Conservation (phyloP, 2,797 vertebrate genomes). For the Gobionotothen gibberifrons region DNA sequence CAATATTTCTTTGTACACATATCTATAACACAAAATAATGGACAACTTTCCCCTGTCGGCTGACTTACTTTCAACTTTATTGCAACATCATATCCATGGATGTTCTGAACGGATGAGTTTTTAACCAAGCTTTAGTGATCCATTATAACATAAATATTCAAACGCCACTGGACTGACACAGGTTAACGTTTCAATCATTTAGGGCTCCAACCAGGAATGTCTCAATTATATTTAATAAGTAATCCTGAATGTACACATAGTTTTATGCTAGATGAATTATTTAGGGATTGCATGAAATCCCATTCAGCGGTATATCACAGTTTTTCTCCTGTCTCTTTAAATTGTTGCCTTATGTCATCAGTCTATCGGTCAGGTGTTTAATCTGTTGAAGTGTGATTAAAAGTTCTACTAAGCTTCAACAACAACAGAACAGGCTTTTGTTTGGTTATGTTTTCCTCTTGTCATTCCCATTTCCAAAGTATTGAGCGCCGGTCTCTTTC, state of each 20-base stretch:
- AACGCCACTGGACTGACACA: background rate
- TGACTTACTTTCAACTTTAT: background rate
- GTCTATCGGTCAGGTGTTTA: background rate
- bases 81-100: conserved; percentile 11
- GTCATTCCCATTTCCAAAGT: conserved; percentile 57
- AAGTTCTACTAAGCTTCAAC: conserved; percentile 28
- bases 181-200: conserved; percentile 27
- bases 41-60: too few species aligned
- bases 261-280: background rate
- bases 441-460: conserved; percentile 45
- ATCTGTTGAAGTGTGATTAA: conserved; percentile 41
- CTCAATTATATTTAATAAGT: background rate
- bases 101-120: conserved; percentile 42
- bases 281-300: background rate
- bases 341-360: background rate
- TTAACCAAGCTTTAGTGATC: conserved; percentile 40
- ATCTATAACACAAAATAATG: background rate
- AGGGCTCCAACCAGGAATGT: conserved; percentile 5
- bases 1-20: background rate
- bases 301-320: too few species aligned
- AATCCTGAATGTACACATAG: background rate
- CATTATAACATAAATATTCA: conserved; percentile 38
- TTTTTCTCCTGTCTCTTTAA: background rate
- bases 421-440: conserved; percentile 42
- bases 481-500: conserved; percentile 47